Base-by-base conservation (phyloP, 2,113 vertebrate genomes). In the Epinephelus lanceolatus region DNA sequence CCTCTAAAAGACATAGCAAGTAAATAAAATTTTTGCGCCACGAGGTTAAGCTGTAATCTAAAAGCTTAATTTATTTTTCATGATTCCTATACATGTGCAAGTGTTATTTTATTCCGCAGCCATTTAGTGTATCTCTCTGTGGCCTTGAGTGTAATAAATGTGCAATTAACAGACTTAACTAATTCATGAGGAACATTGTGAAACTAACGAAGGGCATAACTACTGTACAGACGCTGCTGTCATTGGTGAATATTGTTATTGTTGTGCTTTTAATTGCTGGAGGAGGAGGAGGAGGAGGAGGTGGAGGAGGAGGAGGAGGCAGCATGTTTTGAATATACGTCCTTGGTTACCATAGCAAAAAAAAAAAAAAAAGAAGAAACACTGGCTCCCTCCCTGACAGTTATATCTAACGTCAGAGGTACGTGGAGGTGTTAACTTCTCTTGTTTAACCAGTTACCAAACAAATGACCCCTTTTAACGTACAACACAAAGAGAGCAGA, bases 151-250 rank as follows among this genome's bases (percentile, higher is more conserved):
- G 89, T 88, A 90, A 92, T 94, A 93, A 93, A 94, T 86, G 91
- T 92, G 89, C 93, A 94, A 94, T 93, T 94, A 94, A 93, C 91
- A 90, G 83, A 92, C 90, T 89, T 94, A 92, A 94, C 93, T 94
- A 95, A 95, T 94, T 93, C 92, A 95, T 94, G 93, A 94, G 93
- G 88, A 93, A 88, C 88, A 86, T 84, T 89, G 90, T 92, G 91
- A 87, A 92, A 91, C 87, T 93, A 94, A 94, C 93, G 86, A 93
- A 93, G 93, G 89, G 88, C 93, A 91, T 92, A 93, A 94, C 91
- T 94, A 92, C 88, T 91, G 86, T 90, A 89, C 80, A 91, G 88
- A 92, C 85, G 78, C 88, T 68, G 86, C 90, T 91, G 91, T 89
- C 90, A 81, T 89, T 81, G 86, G 86, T 77, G 90, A 81, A 94